Evolutionary conservation across 1,140 invertebrate species (phyloP), one percentile per base, ranked within the genome.

Genomic region (Acyrthosiphon pisum): DNA sequence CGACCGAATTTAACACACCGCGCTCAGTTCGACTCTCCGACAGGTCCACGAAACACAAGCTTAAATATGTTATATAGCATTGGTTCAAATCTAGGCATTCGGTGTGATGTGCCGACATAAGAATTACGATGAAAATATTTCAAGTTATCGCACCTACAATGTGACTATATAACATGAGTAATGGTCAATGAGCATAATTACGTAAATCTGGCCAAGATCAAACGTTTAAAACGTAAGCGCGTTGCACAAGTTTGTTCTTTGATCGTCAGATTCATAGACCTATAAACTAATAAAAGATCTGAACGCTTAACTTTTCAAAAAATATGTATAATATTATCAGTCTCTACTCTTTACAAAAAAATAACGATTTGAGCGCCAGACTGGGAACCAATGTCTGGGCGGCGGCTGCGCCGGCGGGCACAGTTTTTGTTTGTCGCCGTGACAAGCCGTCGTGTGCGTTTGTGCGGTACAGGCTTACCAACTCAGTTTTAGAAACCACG

Each of bases 341-440:
- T 53, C 48, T 50, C 20, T 50, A 41, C 41, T 41, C 41, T 41
- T 41, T 41, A 48, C 46, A 53, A 53, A 53, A 48, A 50, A 50
- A 35, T 37, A 37, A 81, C 20, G 35, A 81, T 81, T 30, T 89
- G 20, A 83, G n/a, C 37, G 23, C 41, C 8, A 26, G 48, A 23
- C 83, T 92, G 68, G 22, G 35, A 84, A 92, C 91, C 91, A 92
- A 84, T 92, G 91, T 37, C 22, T 35, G n/a, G 2, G 76, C 41
- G 41, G 1, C 3, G 56, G 30, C 41, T 35, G 6, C 48, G n/a
- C 41, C 48, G 48, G 35, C 87, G n/a, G 11, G n/a, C n/a, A 76
- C 30, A n/a, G 50, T 53, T 76, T 30, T 30, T 6, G 14, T n/a
- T 76, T 18, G 60, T 35, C 30, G 60, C 30, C 14, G 60, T n/a